Evolutionary conservation across 1,140 invertebrate genomes (phyloP).

Genomic region (Drosophila ananassae): DNA sequence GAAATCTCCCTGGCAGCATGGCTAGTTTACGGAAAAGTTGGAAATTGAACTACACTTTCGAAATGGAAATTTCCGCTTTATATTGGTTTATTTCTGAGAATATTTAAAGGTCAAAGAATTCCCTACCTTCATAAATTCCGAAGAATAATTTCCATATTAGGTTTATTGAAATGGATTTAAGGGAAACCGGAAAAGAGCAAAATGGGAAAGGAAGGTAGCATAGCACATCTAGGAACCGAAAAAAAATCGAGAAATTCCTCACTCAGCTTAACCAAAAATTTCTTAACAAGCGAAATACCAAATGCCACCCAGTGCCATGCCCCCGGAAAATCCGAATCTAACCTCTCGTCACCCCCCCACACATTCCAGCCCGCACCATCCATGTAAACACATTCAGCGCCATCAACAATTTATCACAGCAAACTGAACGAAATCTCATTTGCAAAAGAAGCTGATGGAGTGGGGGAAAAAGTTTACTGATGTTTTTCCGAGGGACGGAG

Average conservation of each 20-base stretch:
- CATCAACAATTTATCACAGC: conserved; percentile 80
- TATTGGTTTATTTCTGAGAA: conserved; percentile 4
- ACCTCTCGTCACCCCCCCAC: conserved; percentile 27
- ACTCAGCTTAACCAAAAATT: conserved; percentile 42
- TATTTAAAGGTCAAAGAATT: conserved; percentile 10
- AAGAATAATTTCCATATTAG: conserved; percentile 61
- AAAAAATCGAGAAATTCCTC: conserved; percentile 49
- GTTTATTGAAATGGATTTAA: conserved; percentile 63
- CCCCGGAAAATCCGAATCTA: conserved; percentile 22
- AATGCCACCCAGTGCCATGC: conserved; percentile 30
- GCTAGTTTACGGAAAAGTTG: background rate
- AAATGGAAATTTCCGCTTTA: conserved; percentile 4
- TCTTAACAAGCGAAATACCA: conserved; percentile 55
- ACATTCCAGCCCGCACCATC: conserved; percentile 40
- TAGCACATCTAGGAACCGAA: conserved; percentile 6
- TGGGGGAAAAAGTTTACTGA: conserved; percentile 49
- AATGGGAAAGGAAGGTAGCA: background rate
- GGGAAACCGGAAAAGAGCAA: conserved; percentile 4
- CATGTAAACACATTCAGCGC: conserved; percentile 70
- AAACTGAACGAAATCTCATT: conserved; percentile 77
- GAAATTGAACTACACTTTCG: background rate
- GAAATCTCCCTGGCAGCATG: background rate
- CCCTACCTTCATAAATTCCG: conserved; percentile 23
- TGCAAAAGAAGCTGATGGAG: conserved; percentile 47
- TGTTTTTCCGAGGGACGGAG: background rate